Base-by-base conservation (phyloP, 92 coral and sea anemone genomes). In the Epizoanthus fatuus region DNA sequence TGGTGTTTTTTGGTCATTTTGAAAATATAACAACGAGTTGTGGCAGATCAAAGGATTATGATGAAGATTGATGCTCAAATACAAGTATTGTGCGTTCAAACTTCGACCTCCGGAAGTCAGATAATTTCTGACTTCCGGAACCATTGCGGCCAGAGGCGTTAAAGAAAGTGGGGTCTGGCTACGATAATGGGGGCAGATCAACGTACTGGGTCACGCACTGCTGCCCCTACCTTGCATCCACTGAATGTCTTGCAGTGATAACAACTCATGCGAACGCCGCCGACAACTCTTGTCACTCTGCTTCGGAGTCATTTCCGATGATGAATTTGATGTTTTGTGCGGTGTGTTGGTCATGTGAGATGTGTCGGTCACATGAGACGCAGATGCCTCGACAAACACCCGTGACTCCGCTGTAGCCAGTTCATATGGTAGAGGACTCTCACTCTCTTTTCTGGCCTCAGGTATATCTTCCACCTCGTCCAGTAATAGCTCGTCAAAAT, bases 181-280 rank as follows among this genome's bases (percentile, higher is more conserved):
- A n/a, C n/a, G n/a, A n/a, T n/a, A n/a, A n/a, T n/a, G 35, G 35
- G 35, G 35, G 35, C 35, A 29, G 35, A 29, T 29, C 35, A 29
- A 1, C 35, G 35, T 29, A 29, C 2, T 29, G 35, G 35, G 35
- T 29, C 35, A 29, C 35, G 2, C 35, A 49, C 53, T 49, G 16
- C 13, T 32, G 3, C 9, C 12, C 68, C 8, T 62, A 77, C 82
- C 82, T 10, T 77, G 69, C 82, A 77, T 77, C 82, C 82, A 77
- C 42, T 77, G 71, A 42, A 77, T 60, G 82, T 59, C 42, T 13
- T 60, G 42, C 3, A 62, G 51, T 19, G 58, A 77, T 7, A 69
- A 60, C 20, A 77, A 25, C 69, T 44, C 70, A 10, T n/a, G 11
- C 13, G 82, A 60, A 39, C 55, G 49, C 63, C 29, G 55, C 37